These are phyloP conservation scores for Oreochromis niloticus DNA, from an alignment of 2,113 vertebrate genomes.

Conservation along the genomic window DNA sequence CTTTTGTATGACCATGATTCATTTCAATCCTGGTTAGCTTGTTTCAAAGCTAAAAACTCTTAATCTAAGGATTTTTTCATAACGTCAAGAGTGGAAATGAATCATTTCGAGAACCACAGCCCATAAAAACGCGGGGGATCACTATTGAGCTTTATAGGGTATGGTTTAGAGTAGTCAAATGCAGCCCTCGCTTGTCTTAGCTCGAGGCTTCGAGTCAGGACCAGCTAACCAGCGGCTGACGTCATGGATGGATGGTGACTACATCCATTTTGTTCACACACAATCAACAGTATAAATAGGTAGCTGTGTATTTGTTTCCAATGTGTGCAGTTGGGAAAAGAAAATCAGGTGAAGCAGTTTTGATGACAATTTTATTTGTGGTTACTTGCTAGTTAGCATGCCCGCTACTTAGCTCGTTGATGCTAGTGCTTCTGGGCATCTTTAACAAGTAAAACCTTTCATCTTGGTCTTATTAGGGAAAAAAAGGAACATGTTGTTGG, in stretches of 20 bases:
- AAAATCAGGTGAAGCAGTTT: not conserved
- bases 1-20: not conserved
- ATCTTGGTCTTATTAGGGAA: not conserved
- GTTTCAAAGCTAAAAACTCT: not conserved
- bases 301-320: not conserved
- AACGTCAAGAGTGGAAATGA: not conserved
- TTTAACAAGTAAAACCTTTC: accelerated
- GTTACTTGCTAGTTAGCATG: not conserved
- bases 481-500: not conserved
- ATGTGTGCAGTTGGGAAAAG: accelerated
- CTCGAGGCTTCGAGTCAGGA: not conserved
- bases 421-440: not conserved
- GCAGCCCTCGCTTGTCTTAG: not conserved
- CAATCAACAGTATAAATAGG: not conserved
- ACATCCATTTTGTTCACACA: not conserved
- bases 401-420: not conserved
- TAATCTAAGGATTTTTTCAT: not conserved
- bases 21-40: not conserved
- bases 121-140: not conserved
- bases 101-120: not conserved
- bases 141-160: not conserved
- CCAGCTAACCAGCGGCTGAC: not conserved
- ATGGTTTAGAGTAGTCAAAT: not conserved
- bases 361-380: not conserved
- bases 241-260: not conserved